Conservation (phyloP, 2,797 vertebrate species). For the Periparus ater region DNA sequence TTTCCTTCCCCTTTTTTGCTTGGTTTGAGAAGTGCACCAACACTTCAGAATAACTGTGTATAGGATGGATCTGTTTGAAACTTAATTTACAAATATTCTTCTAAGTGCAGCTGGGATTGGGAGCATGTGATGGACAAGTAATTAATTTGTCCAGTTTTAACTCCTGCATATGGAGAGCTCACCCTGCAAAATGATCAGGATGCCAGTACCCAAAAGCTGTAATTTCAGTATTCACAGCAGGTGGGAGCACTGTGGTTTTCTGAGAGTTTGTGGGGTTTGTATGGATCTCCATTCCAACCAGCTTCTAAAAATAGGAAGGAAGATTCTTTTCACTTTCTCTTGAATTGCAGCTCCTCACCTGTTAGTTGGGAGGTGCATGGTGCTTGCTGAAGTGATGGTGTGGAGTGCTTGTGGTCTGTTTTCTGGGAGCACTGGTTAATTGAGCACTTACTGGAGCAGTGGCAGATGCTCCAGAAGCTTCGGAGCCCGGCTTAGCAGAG, state of each 20-base stretch:
- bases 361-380: neutral
- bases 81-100: neutral
- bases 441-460: neutral
- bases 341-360: neutral
- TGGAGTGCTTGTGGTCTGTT: neutral
- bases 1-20: neutral
- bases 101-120: neutral
- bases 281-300: neutral
- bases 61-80: neutral
- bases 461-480: neutral
- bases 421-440: neutral
- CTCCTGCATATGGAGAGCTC: neutral
- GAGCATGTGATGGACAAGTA: neutral
- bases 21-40: neutral
- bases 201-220: neutral
- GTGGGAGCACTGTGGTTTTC: neutral
- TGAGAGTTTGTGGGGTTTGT: neutral
- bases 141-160: neutral
- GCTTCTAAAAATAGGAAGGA: neutral
- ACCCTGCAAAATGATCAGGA: neutral
- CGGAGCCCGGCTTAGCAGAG: neutral
- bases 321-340: neutral
- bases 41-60: neutral
- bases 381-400: neutral
- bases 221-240: rapidly evolving